Evolutionary conservation across 1,140 invertebrate genomes (phyloP).

Genomic region (Ceratina australensis): DNA sequence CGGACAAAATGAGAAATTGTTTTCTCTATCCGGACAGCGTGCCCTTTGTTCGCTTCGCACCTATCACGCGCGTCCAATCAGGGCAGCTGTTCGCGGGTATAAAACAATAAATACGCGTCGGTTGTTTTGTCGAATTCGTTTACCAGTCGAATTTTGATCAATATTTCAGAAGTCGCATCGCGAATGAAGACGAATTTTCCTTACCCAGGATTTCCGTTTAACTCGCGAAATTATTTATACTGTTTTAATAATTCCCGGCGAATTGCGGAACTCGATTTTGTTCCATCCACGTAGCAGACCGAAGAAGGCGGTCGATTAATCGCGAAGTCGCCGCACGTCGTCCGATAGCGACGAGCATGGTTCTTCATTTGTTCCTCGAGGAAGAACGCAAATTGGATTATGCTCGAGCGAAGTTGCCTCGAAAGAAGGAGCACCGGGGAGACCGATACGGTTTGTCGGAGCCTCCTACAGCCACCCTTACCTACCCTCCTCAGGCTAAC

Average conservation of each 20-base stretch:
- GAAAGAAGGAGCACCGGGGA: constrained; percentile 40
- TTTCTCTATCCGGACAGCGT: not conserved
- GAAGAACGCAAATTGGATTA: constrained; percentile 78
- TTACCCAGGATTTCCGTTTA: too few relatives aligned
- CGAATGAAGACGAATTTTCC: too few relatives aligned
- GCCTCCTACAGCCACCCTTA: too few relatives aligned
- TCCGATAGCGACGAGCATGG: constrained; percentile 72
- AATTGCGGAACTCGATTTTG: not conserved
- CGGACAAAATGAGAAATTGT: constrained; percentile 5
- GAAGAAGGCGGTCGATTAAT: constrained; percentile 72
- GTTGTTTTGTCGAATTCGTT: too few relatives aligned
- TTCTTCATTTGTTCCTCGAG: constrained; percentile 61
- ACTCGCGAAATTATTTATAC: not conserved
- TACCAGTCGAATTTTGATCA: too few relatives aligned
- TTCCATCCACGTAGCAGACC: not conserved
- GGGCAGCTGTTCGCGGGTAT: not conserved
- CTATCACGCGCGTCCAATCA: not conserved
- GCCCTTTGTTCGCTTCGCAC: not conserved
- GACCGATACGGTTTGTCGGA: constrained; percentile 48
- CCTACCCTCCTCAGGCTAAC: constrained; percentile 22
- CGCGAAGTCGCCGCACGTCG: constrained; percentile 75
- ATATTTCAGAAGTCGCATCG: too few relatives aligned
- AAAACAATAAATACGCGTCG: too few relatives aligned
- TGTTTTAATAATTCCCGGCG: too few relatives aligned
- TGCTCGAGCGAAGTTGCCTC: constrained; percentile 66